Base-by-base conservation (phyloP, 2,888 invertebrate species). In the Acanthococcus lagerstroemiae region DNA sequence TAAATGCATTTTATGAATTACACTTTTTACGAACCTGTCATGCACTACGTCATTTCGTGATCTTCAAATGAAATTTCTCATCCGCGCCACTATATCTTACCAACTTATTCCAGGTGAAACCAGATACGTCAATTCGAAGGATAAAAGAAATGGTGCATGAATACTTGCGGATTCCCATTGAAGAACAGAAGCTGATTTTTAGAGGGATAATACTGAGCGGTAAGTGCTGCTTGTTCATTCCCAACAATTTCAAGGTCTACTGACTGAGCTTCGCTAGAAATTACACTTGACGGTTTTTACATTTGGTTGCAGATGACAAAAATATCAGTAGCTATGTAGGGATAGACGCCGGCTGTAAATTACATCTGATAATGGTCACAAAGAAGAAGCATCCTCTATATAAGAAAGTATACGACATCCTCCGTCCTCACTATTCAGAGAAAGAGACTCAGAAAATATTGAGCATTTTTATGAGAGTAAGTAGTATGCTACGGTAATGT, bases 381-480 rank as follows among this genome's bases (percentile, higher is more conserved):
- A 52, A 63, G 24, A 44, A 30, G 17, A 63, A 54, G 12, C 25
- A 63, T 24, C 63, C 63, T 1, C 19, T 63, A 5, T 63, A 63
- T 25, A 52, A 54, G 19, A 52, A 52, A 37, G 22, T 63, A 30
- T 63, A 63, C 17, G 52, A 63, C 17, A 63, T 63, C 17, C n/a
- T 63, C 1, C 63, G 63, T 9, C 63, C 22, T 22, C 63, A 63
- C 37, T 54, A 22, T 9, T 52, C 17, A 17, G 63, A 63, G 24
- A 63, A 25, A 24, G 63, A 63, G 37, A 54, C 63, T 9, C 52
- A 54, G 1, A 63, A 63, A 44, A 63, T 63, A 37, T 25, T 63
- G 9, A 52, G 63, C 25, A 21, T 63, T 3, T 63, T 63, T 17
- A 63, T 63, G 63, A 12, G 63, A 30, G 63, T 63, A 21, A 15